These are phyloP conservation scores for Spodoptera litura DNA, from an alignment of 1,140 invertebrate species.

Conservation along the genomic window DNA sequence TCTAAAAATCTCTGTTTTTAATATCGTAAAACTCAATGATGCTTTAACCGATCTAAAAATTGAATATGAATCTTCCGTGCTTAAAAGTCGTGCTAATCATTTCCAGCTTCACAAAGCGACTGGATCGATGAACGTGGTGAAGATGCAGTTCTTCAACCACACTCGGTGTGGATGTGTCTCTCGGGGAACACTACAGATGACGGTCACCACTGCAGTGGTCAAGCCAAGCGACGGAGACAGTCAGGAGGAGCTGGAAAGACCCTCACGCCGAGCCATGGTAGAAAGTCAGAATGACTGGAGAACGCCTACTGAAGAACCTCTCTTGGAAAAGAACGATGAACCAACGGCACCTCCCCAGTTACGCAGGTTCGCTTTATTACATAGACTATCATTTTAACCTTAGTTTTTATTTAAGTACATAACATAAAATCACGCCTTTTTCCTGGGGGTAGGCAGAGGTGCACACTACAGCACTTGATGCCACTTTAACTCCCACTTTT, in stretches of 20 bases:
- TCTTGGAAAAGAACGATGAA: conserved; percentile 63
- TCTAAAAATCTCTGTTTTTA: too few species aligned
- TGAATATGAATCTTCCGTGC: too few species aligned
- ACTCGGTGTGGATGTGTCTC: conserved; percentile 90
- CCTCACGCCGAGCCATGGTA: conserved; percentile 11
- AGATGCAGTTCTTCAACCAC: conserved; percentile 91
- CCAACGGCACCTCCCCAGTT: conserved; percentile 70
- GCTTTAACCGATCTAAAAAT: too few species aligned
- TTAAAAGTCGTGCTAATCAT: background rate
- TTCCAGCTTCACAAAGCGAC: conserved; percentile 87
- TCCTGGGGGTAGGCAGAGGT: too few species aligned
- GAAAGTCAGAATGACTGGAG: conserved; percentile 66
- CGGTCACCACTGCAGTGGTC: conserved; percentile 49
- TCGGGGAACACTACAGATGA: conserved; percentile 71
- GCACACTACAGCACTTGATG: too few species aligned
- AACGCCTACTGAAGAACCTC: conserved; percentile 65
- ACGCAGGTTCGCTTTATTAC: conserved; percentile 59
- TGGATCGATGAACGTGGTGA: conserved; percentile 86
- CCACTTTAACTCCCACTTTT: too few species aligned
- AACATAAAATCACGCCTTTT: too few species aligned
- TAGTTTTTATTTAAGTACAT: too few species aligned
- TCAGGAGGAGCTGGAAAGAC: conserved; percentile 25
- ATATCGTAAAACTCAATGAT: too few species aligned
- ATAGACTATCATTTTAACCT: too few species aligned
- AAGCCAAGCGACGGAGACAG: conserved; percentile 17